Evolutionary conservation across 2,888 invertebrate genomes (phyloP).

Genomic region (Meloe dianella): DNA sequence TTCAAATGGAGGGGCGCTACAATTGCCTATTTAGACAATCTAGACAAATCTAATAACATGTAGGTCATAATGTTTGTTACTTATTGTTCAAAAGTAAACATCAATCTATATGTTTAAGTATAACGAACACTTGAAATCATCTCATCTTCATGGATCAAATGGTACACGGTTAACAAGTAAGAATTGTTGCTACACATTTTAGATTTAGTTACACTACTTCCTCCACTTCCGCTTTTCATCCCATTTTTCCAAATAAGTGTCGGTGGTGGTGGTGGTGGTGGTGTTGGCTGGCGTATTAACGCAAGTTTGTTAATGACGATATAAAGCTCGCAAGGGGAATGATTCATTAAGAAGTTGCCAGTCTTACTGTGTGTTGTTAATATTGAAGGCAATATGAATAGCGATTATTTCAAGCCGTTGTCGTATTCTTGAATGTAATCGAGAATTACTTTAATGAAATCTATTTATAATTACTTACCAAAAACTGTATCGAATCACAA

Average conservation of each 20-base stretch:
- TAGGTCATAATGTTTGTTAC: not conserved
- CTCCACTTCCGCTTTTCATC: not conserved
- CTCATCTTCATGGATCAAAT: constrained; percentile 28
- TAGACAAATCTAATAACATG: not conserved
- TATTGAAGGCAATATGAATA: constrained; percentile 41
- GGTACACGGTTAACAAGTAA: not conserved
- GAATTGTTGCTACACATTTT: not conserved
- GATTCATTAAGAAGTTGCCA: constrained; percentile 51
- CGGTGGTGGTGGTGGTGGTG: constrained; percentile 14
- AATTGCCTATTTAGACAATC: constrained; percentile 17
- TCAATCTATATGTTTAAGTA: not conserved
- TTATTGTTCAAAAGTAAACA: not conserved
- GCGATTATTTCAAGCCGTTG: constrained; percentile 38
- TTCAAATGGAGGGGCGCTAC: constrained; percentile 28
- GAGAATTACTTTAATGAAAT: not conserved
- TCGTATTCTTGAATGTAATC: constrained; percentile 22
- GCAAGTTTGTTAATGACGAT: constrained; percentile 48
- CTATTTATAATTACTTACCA: not conserved
- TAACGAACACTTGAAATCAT: constrained; percentile 25
- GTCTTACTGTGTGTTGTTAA: constrained; percentile 40
- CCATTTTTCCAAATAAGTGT: not conserved
- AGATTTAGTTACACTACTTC: not conserved
- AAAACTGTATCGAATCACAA: not conserved
- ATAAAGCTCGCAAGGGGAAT: constrained; percentile 49
- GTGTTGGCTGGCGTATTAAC: constrained; percentile 44